These are phyloP conservation scores for Epinephelus lanceolatus DNA, from an alignment of 2,113 vertebrate species.

Conservation along the genomic window DNA sequence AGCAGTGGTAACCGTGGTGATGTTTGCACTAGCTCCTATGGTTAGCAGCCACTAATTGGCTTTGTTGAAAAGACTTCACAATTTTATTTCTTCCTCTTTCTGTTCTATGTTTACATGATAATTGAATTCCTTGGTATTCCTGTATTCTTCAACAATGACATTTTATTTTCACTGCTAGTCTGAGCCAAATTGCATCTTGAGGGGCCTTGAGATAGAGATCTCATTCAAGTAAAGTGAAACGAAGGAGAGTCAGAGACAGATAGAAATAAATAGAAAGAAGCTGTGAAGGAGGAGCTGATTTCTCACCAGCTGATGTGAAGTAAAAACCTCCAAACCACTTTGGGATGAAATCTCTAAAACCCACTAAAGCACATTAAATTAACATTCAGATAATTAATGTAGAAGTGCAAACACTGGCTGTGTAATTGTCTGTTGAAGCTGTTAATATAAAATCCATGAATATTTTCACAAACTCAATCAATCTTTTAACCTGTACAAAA, in stretches of 20 bases:
- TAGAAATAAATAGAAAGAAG: background rate
- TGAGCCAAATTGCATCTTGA: constrained; percentile 2
- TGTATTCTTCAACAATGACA: background rate
- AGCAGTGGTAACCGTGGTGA: constrained; percentile 29
- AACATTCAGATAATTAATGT: background rate
- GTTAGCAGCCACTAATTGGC: background rate
- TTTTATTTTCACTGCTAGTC: background rate
- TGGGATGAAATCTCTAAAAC: background rate
- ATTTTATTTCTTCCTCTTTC: background rate
- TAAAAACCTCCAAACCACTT: background rate
- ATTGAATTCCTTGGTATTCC: background rate
- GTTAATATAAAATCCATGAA: background rate
- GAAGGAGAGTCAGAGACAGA: background rate
- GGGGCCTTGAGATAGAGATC: constrained; percentile 3
- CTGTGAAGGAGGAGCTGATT: background rate
- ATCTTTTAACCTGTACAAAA: background rate
- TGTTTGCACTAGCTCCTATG: background rate
- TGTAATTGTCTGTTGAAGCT: background rate
- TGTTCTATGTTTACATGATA: background rate
- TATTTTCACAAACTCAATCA: no score
- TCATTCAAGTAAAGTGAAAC: background rate
- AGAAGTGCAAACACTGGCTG: background rate
- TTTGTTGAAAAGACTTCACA: background rate
- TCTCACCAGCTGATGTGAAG: background rate
- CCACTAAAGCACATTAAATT: background rate